Evolutionary conservation across 1,140 invertebrate species (phyloP).

Genomic region (Tenebrio molitor): DNA sequence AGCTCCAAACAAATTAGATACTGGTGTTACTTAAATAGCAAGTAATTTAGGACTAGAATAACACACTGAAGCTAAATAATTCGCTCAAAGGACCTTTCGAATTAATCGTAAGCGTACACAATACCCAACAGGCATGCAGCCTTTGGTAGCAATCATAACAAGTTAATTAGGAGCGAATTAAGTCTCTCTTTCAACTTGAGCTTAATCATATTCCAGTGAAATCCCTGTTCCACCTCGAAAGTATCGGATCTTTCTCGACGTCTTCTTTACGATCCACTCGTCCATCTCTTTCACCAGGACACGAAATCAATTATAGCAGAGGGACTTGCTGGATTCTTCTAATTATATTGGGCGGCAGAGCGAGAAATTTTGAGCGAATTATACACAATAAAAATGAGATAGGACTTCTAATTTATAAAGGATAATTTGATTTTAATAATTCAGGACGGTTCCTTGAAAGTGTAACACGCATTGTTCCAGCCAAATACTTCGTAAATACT

Average conservation of each 20-base stretch:
- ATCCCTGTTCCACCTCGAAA: not conserved
- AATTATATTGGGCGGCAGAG: slow-evolving; percentile 17
- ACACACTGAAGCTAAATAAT: too few relatives aligned
- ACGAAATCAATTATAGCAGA: slow-evolving; percentile 12
- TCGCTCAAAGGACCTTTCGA: not conserved
- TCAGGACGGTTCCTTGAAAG: too few relatives aligned
- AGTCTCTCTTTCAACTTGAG: not conserved
- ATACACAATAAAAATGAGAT: slow-evolving; percentile 8
- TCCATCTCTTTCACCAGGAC: not conserved
- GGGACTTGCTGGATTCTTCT: not conserved
- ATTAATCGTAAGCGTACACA: not conserved
- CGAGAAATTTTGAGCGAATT: slow-evolving; percentile 14
- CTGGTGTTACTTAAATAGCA: too few relatives aligned
- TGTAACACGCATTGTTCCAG: slow-evolving; percentile 3
- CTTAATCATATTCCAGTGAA: not conserved
- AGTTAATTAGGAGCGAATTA: not conserved
- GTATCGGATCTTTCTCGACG: not conserved
- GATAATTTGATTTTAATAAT: slow-evolving; percentile 8
- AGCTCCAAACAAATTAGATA: too few relatives aligned
- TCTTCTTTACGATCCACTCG: slow-evolving; percentile 4
- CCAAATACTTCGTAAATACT: not conserved
- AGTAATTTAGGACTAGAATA: too few relatives aligned
- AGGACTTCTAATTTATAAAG: slow-evolving; percentile 1
- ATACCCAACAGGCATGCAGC: not conserved
- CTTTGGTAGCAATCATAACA: not conserved